Conservation (phyloP, 2,113 vertebrate species). For the Silurus glanis region DNA sequence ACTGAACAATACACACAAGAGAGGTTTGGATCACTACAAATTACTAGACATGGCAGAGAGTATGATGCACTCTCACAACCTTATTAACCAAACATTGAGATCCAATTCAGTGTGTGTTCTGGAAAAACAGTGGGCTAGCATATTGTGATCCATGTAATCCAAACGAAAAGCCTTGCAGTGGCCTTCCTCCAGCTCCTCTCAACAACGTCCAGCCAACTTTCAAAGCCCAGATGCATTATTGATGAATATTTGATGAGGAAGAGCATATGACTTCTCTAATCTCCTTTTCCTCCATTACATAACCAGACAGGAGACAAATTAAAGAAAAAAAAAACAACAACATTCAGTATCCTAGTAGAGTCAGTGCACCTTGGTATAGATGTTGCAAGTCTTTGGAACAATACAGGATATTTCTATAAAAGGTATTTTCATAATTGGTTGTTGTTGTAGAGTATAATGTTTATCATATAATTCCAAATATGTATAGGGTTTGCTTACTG, state of each 20-base stretch:
- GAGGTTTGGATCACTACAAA: constrained; percentile 3
- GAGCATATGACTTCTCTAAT: constrained; percentile 63
- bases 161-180: constrained; percentile 4
- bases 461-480: background rate
- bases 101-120: constrained; percentile 21
- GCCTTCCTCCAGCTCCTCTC: constrained; percentile 42
- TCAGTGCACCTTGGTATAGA: background rate
- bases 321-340: background rate
- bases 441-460: background rate
- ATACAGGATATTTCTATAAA: background rate
- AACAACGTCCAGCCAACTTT: constrained; percentile 45
- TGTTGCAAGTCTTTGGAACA: background rate
- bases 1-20: background rate
- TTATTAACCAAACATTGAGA: background rate
- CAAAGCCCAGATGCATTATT: constrained; percentile 69
- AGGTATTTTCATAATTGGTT: background rate
- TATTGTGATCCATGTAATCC: constrained; percentile 23
- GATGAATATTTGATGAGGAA: constrained; percentile 82
- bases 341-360: background rate
- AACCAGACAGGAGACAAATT: constrained; percentile 34
- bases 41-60: background rate
- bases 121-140: constrained; percentile 18
- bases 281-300: constrained; percentile 49
- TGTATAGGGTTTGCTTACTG: background rate
- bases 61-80: background rate